A percentile compares a stretch with the other conserved stretches of the same genome.
phyloP scores from a whole-genome alignment of 92 coral and sea anemone species.

The Bergia puertoricense region DNA sequence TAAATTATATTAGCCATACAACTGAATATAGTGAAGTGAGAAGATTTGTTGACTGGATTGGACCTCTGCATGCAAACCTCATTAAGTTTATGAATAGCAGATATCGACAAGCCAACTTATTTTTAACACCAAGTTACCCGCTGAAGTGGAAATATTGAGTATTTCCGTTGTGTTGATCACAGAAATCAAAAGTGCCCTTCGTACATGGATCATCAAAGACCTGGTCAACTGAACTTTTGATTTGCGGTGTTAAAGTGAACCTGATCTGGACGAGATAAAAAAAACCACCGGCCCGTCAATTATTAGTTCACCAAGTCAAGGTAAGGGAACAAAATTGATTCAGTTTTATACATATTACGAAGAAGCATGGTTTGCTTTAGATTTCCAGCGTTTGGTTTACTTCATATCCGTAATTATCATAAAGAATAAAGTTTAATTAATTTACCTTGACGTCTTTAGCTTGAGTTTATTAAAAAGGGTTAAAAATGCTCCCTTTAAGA shows the following conservation, averaged over 20 bases:
- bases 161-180: not conserved
- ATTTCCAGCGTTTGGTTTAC: not conserved
- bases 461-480: not conserved
- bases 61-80: not conserved
- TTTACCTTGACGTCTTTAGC: too few relatives aligned
- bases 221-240: not conserved
- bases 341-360: not conserved
- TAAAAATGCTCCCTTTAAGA: too few relatives aligned
- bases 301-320: not conserved
- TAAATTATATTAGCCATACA: not conserved
- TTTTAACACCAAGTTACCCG: not conserved
- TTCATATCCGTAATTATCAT: not conserved
- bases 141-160: not conserved
- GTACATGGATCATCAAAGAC: not conserved
- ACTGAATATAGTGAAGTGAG: not conserved
- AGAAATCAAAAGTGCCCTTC: not conserved
- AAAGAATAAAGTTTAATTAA: not conserved
- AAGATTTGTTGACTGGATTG: not conserved
- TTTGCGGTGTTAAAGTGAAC: not conserved
- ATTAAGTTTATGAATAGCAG: not conserved
- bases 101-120: not conserved
- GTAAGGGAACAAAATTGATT: not conserved
- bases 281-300: not conserved
- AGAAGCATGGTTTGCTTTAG: not conserved
- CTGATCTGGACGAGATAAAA: not conserved